phyloP scores from a whole-genome alignment of 2,113 vertebrate genomes.

The Grammomys dolichurus region DNA sequence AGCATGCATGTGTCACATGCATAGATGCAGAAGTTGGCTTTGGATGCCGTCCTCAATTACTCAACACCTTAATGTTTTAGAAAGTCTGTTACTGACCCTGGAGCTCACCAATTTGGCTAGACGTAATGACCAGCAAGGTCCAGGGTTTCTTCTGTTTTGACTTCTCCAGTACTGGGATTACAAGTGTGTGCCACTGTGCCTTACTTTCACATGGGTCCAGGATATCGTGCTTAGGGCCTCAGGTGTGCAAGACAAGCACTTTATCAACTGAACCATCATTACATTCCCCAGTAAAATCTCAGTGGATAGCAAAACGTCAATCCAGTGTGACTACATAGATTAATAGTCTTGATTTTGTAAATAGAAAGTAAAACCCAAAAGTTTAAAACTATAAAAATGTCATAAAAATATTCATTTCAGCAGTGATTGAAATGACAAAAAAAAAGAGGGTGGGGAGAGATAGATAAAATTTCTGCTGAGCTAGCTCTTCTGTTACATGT shows the following conservation, averaged over 20 bases:
- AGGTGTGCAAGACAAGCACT: too few species aligned
- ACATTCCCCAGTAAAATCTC: neutral
- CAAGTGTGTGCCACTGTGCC: too few species aligned
- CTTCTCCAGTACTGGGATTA: too few species aligned
- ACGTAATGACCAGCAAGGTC: neutral
- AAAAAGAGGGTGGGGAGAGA: neutral
- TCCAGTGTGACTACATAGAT: neutral
- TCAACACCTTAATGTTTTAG: neutral
- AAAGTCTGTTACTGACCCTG: neutral
- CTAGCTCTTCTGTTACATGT: neutral
- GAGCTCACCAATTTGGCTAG: neutral
- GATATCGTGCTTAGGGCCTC: neutral
- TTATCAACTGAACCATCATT: neutral
- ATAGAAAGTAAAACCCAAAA: conserved; percentile 60
- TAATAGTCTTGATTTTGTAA: conserved; percentile 48
- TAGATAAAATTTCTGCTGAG: neutral
- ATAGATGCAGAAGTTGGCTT: neutral
- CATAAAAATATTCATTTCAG: neutral
- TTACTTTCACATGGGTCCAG: too few species aligned
- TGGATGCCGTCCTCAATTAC: neutral
- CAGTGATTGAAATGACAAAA: neutral
- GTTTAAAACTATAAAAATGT: neutral
- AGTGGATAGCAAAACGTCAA: neutral
- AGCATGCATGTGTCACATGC: neutral
- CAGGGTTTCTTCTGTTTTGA: neutral